Conservation (phyloP, 2,888 invertebrate species). For the Macaria liturata region DNA sequence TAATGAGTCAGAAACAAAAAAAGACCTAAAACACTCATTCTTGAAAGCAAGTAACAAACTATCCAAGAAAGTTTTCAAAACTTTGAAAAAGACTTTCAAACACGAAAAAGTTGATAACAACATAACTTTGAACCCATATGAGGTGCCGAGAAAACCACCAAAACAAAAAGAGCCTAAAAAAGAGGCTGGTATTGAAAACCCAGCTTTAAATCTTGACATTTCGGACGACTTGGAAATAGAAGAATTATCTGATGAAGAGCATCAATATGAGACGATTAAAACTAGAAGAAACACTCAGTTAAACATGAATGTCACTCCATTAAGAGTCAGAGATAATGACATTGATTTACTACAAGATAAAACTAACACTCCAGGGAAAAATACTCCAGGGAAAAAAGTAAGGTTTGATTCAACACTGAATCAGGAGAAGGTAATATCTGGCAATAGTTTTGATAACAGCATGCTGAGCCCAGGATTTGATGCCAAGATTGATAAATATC, state of each 20-base stretch:
- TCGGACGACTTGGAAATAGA: conserved; percentile 78
- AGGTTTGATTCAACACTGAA: conserved; percentile 77
- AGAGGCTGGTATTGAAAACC: conserved; percentile 75
- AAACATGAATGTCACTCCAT: conserved; percentile 73
- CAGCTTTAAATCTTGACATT: conserved; percentile 68
- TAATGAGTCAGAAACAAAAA: conserved; percentile 68
- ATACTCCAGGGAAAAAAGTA: conserved; percentile 73
- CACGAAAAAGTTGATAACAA: conserved; percentile 63
- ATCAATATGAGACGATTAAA: conserved; percentile 74
- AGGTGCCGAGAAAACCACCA: conserved; percentile 68
- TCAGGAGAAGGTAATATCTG: conserved; percentile 74
- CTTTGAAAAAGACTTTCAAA: conserved; percentile 73
- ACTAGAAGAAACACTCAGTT: conserved; percentile 69
- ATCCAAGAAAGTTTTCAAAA: conserved; percentile 73
- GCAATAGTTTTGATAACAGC: conserved; percentile 74
- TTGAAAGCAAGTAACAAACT: conserved; percentile 69
- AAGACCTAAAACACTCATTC: conserved; percentile 58
- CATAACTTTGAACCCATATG: conserved; percentile 68
- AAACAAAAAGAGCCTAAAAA: conserved; percentile 57
- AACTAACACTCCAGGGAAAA: conserved; percentile 62
- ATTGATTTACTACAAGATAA: conserved; percentile 57
- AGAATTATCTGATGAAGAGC: conserved; percentile 60
- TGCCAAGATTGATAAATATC: conserved; percentile 73
- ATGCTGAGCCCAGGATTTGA: conserved; percentile 75
- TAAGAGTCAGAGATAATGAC: conserved; percentile 58